These are phyloP conservation scores for Enteromius afrohamiltoni DNA, from an alignment of 2,797 vertebrate species.

Conservation along the genomic window DNA sequence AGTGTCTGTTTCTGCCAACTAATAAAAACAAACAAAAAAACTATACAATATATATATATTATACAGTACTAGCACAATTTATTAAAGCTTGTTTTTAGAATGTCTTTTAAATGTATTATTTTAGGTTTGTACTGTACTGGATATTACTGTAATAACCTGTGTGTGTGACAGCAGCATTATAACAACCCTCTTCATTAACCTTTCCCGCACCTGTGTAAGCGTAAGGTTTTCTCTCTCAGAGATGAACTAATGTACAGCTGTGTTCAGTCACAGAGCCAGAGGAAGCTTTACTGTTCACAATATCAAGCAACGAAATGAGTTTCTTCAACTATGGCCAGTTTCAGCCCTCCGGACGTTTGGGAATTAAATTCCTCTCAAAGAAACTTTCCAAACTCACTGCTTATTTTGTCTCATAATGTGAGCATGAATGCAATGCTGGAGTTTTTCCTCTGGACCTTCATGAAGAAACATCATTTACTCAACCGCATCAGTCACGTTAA, in stretches of 20 bases:
- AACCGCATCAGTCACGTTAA: background rate
- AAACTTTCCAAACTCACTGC: background rate
- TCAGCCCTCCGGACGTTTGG: background rate
- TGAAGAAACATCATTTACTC: background rate
- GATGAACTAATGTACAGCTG: background rate
- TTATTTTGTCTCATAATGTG: background rate
- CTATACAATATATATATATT: too few species aligned
- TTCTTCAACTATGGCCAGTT: background rate
- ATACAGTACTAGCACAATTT: background rate
- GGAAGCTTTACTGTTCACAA: background rate
- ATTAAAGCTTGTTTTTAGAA: background rate
- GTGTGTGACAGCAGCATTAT: constrained; percentile 16
- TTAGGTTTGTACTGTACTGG: background rate
- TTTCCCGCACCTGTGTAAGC: constrained; percentile 52
- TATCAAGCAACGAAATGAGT: background rate
- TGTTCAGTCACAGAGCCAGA: background rate
- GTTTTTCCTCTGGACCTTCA: background rate
- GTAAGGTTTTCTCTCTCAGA: constrained; percentile 15
- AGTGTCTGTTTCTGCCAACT: background rate
- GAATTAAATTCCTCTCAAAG: background rate
- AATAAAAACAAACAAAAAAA: background rate
- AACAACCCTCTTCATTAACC: constrained; percentile 51
- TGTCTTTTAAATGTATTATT: too few species aligned
- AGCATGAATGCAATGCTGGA: background rate
- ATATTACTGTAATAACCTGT: background rate